Conservation (phyloP, 2,888 invertebrate species). For the Orthosia gothica region DNA sequence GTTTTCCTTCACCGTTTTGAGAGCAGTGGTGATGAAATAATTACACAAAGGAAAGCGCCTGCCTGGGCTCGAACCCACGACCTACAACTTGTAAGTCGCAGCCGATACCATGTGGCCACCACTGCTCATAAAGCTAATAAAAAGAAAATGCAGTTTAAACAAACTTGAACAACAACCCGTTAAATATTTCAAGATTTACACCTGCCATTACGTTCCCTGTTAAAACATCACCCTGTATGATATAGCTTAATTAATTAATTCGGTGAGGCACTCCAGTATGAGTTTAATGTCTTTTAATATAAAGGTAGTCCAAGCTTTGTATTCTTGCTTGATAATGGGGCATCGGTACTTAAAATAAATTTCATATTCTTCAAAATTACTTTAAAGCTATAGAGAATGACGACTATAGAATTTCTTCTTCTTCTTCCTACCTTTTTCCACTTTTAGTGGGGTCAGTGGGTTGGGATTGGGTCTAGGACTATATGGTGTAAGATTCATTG, state of each 20-base stretch:
- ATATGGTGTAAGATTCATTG: no score
- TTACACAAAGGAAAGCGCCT: no score
- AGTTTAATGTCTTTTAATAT: conserved; percentile 62
- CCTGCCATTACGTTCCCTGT: neutral
- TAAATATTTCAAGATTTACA: neutral
- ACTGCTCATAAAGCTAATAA: no score
- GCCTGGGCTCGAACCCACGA: no score
- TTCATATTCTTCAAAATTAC: neutral
- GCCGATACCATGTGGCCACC: no score
- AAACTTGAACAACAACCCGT: neutral
- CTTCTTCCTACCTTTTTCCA: no score
- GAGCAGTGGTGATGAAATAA: no score
- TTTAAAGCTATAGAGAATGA: neutral
- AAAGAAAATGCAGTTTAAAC: neutral
- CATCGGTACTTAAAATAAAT: neutral
- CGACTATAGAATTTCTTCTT: no score
- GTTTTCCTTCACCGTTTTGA: no score
- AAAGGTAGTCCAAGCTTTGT: conserved; percentile 16
- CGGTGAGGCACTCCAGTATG: conserved; percentile 67
- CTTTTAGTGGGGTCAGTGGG: no score
- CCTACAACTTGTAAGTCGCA: no score
- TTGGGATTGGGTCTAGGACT: no score
- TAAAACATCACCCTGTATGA: conserved; percentile 49
- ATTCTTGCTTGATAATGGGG: conserved; percentile 1
- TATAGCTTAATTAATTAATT: conserved; percentile 76